Percentiles rank a stretch among this genome's conserved stretches.
phyloP scores from a whole-genome alignment of 2,888 invertebrate species.

The Phoenoteleia sp. region DNA sequence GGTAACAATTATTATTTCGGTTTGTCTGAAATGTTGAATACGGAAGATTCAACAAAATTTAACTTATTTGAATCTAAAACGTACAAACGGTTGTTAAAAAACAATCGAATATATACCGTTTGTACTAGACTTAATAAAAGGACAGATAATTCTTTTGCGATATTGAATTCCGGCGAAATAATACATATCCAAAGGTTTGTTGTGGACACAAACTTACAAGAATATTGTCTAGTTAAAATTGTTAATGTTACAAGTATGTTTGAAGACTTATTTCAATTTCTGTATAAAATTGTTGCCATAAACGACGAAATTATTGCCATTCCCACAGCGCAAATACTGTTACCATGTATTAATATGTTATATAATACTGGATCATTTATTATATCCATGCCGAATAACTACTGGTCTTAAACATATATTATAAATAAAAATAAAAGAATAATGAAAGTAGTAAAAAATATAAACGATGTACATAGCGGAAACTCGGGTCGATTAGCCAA shows the following conservation, averaged over 20 bases:
- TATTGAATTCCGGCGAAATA: background rate
- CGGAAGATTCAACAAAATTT: background rate
- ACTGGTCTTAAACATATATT: no score
- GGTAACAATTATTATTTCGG: background rate
- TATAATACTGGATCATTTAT: background rate
- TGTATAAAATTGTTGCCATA: background rate
- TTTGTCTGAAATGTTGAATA: background rate
- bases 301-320: background rate
- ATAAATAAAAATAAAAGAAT: no score
- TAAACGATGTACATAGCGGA: no score
- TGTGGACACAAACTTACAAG: background rate
- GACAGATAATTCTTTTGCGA: background rate
- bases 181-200: background rate
- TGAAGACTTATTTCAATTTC: background rate
- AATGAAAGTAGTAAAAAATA: no score
- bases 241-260: background rate
- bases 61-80: background rate
- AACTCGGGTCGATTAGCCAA: no score
- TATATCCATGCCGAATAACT: background rate
- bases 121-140: background rate
- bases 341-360: background rate
- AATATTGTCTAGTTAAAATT: background rate
- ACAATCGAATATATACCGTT: background rate
- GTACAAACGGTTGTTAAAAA: background rate
- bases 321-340: background rate